Conservation (phyloP, 2,888 invertebrate genomes). For the Synanthedon tipuliformis region DNA sequence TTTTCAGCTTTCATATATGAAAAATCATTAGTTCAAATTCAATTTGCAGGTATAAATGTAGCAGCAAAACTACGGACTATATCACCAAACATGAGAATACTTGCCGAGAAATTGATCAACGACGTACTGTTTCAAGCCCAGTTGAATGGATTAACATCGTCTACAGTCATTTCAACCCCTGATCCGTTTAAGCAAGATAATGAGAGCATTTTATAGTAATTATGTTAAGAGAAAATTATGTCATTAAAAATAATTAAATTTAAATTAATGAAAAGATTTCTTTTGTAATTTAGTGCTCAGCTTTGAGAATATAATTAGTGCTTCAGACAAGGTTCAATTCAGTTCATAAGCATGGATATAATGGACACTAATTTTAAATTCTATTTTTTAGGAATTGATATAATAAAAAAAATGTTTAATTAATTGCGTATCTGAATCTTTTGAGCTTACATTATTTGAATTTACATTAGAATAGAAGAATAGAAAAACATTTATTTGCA, state of each 20-base stretch:
- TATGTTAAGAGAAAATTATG: background rate
- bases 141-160: constrained; percentile 34
- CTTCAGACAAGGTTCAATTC: no score
- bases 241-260: background rate
- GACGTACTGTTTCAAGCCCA: constrained; percentile 57
- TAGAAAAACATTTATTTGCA: no score
- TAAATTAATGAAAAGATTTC: background rate
- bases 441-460: no score
- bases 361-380: no score
- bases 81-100: constrained; percentile 40
- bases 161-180: constrained; percentile 31
- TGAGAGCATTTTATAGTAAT: background rate
- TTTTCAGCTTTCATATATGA: no score
- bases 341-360: no score
- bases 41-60: constrained; percentile 47
- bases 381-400: no score
- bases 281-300: background rate
- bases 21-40: no score
- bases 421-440: no score
- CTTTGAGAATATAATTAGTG: no score
- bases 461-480: no score
- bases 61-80: constrained; percentile 56
- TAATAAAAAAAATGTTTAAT: no score
- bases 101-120: constrained; percentile 56
- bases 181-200: constrained; percentile 33